Percentiles rank a stretch among this genome's conserved stretches.
Conservation (phyloP, 2,113 vertebrate genomes). For the Gallinago paraguaiae region DNA sequence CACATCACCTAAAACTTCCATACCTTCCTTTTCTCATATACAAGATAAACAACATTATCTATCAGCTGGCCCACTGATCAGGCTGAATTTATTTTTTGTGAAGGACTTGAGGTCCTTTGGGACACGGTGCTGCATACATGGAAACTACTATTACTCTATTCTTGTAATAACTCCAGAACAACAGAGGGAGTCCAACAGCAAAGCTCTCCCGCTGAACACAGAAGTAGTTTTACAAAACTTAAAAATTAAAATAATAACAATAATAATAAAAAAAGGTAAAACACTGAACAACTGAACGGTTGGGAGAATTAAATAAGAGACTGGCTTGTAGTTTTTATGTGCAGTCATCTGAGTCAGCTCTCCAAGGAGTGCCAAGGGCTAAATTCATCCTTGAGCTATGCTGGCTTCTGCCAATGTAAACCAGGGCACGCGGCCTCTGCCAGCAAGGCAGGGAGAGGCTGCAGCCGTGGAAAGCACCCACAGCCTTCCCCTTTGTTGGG, state of each 20-base stretch:
- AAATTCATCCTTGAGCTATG: slow-evolving; percentile 66
- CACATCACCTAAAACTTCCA: background rate
- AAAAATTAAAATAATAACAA: background rate
- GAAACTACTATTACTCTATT: background rate
- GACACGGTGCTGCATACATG: background rate
- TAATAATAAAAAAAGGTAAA: background rate
- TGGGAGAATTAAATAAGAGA: slow-evolving; percentile 39
- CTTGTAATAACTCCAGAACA: background rate
- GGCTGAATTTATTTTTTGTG: background rate
- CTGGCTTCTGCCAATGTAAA: slow-evolving; percentile 63
- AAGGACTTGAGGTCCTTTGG: background rate
- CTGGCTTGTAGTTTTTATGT: slow-evolving; percentile 56
- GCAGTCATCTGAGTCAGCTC: slow-evolving; percentile 66
- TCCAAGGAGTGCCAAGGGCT: slow-evolving; percentile 59
- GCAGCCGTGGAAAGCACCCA: slow-evolving; percentile 32
- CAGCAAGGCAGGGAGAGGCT: slow-evolving; percentile 57
- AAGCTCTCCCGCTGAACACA: background rate
- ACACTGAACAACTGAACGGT: background rate
- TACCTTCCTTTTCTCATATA: background rate
- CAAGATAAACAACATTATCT: background rate
- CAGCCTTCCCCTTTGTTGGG: slow-evolving; percentile 35
- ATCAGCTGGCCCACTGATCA: background rate
- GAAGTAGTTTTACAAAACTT: background rate
- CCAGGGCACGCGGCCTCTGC: slow-evolving; percentile 51
- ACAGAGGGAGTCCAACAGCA: background rate